Evolutionary conservation across 2,888 invertebrate species (phyloP).

Genomic region (Cephus pulcher): DNA sequence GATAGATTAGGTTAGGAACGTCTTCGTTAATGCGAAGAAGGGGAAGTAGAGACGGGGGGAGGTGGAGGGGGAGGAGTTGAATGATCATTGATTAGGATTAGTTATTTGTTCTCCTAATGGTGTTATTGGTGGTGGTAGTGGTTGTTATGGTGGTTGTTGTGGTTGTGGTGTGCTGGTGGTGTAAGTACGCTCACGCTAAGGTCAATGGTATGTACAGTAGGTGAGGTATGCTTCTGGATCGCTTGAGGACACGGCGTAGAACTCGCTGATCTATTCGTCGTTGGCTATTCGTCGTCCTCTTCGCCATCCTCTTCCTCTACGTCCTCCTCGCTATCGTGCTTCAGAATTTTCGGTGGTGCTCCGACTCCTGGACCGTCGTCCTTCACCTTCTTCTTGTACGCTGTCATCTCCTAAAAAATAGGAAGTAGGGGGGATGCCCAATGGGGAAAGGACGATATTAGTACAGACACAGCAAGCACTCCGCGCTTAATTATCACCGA

Average conservation of each 20-base stretch:
- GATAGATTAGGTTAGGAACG: background rate
- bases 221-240: constrained; percentile 66
- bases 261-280: constrained; percentile 64
- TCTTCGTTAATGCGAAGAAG: constrained; percentile 21
- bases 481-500: background rate
- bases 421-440: background rate
- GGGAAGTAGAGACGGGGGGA: constrained; percentile 21
- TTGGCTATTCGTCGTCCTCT: constrained; percentile 69
- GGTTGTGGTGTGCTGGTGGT: constrained; percentile 35
- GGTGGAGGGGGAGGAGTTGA: background rate
- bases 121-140: constrained; percentile 5
- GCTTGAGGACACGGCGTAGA: constrained; percentile 64
- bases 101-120: constrained; percentile 63
- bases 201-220: constrained; percentile 68
- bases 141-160: constrained; percentile 21
- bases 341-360: constrained; percentile 69
- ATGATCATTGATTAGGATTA: constrained; percentile 50
- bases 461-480: background rate
- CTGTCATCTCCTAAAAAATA: constrained; percentile 81
- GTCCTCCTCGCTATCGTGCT: constrained; percentile 73
- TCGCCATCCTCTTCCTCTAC: constrained; percentile 77
- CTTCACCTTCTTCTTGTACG: constrained; percentile 81
- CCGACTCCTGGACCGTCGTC: constrained; percentile 64
- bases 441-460: background rate
- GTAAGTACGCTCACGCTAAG: constrained; percentile 67